phyloP scores from a whole-genome alignment of 1,140 invertebrate species.

The Neodiprion fabricii region DNA sequence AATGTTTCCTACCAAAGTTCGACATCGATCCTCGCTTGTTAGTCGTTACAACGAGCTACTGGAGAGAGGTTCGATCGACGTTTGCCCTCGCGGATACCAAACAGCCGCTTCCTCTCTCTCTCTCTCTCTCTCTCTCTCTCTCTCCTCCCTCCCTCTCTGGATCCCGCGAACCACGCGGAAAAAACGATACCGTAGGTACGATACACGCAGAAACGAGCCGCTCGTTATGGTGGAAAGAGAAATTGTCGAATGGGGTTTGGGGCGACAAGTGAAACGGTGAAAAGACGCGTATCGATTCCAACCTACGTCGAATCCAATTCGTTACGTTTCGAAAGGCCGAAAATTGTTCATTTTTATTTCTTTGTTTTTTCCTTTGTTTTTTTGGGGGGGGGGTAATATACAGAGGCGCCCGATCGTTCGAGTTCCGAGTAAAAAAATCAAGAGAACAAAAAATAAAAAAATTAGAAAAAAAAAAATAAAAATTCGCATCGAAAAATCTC shows the following conservation, averaged over 20 bases:
- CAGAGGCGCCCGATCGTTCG: neutral
- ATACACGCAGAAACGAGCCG: no score
- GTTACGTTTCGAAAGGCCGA: no score
- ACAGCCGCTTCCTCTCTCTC: neutral
- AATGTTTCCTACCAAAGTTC: neutral
- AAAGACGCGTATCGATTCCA: no score
- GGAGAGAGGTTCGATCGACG: neutral
- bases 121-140: conserved; percentile 20
- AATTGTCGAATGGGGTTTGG: neutral
- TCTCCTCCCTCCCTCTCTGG: conserved; percentile 29
- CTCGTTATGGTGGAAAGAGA: neutral
- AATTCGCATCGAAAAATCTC: no score
- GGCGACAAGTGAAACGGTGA: no score
- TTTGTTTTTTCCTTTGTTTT: neutral
- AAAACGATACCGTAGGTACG: no score
- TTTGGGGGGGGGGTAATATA: neutral
- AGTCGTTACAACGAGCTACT: conserved; percentile 6
- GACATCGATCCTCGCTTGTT: conserved; percentile 21
- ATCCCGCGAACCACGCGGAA: neutral
- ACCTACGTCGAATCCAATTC: no score
- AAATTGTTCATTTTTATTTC: conserved; percentile 33
- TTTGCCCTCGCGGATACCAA: no score
- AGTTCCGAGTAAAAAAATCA: neutral
- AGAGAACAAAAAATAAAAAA: conserved; percentile 10
- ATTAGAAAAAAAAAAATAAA: no score